phyloP scores from a whole-genome alignment of 2,888 invertebrate species.

The Aleiodes alternator region DNA sequence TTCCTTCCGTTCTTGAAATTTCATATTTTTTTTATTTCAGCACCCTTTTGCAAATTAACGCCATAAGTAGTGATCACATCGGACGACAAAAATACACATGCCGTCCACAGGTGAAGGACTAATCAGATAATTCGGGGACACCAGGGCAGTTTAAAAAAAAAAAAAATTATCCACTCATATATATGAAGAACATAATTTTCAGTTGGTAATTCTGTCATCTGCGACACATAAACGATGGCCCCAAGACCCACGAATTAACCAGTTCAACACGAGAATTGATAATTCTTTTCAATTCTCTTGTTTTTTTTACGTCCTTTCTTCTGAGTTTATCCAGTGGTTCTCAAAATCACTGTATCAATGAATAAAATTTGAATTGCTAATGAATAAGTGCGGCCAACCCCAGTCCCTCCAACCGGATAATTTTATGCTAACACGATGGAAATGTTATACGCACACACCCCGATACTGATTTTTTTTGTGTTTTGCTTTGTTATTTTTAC shows the following conservation, averaged over 20 bases:
- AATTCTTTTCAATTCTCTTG: neutral
- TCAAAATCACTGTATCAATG: constrained; percentile 51
- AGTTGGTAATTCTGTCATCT: constrained; percentile 15
- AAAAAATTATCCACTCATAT: neutral
- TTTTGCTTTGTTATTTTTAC: constrained; percentile 56
- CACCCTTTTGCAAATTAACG: constrained; percentile 59
- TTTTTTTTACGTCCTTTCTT: neutral
- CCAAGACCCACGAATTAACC: neutral
- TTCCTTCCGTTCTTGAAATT: constrained; percentile 41
- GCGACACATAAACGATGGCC: constrained; percentile 4
- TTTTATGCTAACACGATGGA: constrained; percentile 71
- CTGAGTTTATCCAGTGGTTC: constrained; percentile 54
- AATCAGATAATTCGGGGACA: constrained; percentile 61
- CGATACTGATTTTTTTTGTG: constrained; percentile 65
- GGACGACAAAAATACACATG: constrained; percentile 63
- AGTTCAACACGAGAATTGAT: constrained; percentile 2
- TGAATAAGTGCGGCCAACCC: constrained; percentile 57
- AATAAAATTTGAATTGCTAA: constrained; percentile 70
- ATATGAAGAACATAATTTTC: neutral
- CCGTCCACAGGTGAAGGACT: constrained; percentile 67
- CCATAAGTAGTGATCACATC: constrained; percentile 55
- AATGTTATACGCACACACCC: constrained; percentile 63
- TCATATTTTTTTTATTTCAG: constrained; percentile 19
- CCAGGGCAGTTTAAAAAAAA: constrained; percentile 5
- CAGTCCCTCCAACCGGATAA: constrained; percentile 58